Evolutionary conservation across 2,113 vertebrate genomes (phyloP), one percentile per base, ranked within the genome.

Genomic region (Rhineura floridana): DNA sequence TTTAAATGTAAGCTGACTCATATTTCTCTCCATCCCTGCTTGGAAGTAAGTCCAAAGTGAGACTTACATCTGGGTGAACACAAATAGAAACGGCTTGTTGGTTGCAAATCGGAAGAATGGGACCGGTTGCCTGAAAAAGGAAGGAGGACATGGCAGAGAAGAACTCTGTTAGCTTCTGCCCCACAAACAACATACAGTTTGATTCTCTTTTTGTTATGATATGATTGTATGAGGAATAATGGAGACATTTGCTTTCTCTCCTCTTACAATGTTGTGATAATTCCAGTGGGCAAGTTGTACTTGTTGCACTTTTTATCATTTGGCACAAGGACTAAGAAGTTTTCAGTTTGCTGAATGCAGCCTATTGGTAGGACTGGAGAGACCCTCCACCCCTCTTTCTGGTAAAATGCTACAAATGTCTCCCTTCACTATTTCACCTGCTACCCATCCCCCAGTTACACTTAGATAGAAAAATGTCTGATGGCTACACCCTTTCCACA

Each of bases 281-380:
- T 95, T 93, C 92, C 90, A 90, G 86, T 84, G 93, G 93, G 90
- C 70, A 63, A 81, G 89, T 93, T 95, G 91, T 90, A 85, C 44
- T 89, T 88, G 88, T 90, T 67, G 4, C 8, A 6, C 30, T 87
- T 89, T 83, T 84, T 48, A 48, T 42, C 15, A 76, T 94, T 96
- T 91, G 94, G 88, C 91, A 87, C 3, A 39, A 94, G 86, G 91
- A 94, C 91, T 95, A 95, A 92, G 95, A 95, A 94, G 88, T 91
- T 92, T 91, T 95, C 87, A 93, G 93, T 79, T 86, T 94, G 95
- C 90, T 93, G 93, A 95, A 81, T 81, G 42, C 93, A 90, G 89
- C 91, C 89, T 94, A 96, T 89, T 89, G 89, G 55, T 73, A 93
- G 90, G 90, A 95, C 94, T 88, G 59, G 42, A 67, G 62, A 91